Evolutionary conservation across 1,140 invertebrate species (phyloP), one percentile per base, ranked within the genome.

Genomic region (Tetragonula clypearis): DNA sequence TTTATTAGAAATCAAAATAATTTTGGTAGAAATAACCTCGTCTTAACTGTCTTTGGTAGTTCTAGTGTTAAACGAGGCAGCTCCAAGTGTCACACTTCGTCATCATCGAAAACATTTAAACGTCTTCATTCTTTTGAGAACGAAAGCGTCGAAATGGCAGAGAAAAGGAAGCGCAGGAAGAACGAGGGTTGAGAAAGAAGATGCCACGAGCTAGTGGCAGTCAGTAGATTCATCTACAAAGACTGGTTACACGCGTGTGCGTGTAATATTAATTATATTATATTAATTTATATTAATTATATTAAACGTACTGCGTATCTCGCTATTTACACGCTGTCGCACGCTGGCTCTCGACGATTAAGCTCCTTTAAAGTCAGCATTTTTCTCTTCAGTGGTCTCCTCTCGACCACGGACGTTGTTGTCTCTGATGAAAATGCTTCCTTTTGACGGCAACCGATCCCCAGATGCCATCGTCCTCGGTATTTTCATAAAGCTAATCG

Each of bases 241-340:
- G 17, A 5, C 19, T 30, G n/a, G 15, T 60, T 74, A 49, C 49
- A 85, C 79, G 79, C 81, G 86, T 87, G 86, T 85, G 79, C 76
- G 84, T 86, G n/a, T n/a, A n/a, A n/a, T n/a, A n/a, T n/a, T n/a
- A n/a, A n/a, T n/a, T n/a, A n/a, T n/a, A n/a, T n/a, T n/a, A n/a
- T n/a, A n/a, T n/a, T n/a, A n/a, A n/a, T n/a, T n/a, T n/a, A n/a
- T n/a, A n/a, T n/a, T n/a, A n/a, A n/a, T n/a, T n/a, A 82, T 84
- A 86, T 86, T 79, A 88, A 86, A 86, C 85, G 85, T 83, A 81
- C 66, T 73, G 81, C 87, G 30, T 78, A 75, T 88, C 76, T 86
- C 79, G 84, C 72, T 80, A 86, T 86, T 85, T 81, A 80, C 80
- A 81, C 79, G 65, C 35, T 56, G 71, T 65, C 55, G 35, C 4